Conservation (phyloP, 2,888 invertebrate species). For the Spisula subtruncata region DNA sequence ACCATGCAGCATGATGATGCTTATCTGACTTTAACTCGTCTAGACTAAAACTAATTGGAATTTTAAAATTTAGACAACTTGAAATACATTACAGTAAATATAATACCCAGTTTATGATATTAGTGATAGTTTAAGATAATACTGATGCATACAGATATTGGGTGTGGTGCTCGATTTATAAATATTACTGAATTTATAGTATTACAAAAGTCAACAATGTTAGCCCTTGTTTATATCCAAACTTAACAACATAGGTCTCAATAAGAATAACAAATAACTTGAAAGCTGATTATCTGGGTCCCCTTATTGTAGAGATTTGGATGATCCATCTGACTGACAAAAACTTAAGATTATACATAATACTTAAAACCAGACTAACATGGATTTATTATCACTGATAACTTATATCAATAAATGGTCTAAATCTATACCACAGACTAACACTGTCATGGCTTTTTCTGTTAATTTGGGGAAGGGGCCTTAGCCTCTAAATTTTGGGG, state of each 20-base stretch:
- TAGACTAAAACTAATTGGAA: background rate
- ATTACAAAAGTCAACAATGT: background rate
- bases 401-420: background rate
- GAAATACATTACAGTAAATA: background rate
- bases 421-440: background rate
- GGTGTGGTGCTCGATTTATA: constrained; percentile 9
- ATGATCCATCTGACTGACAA: background rate
- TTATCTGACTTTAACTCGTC: background rate
- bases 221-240: background rate
- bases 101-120: background rate
- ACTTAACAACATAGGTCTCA: constrained; percentile 3
- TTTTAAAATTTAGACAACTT: background rate
- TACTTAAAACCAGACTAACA: constrained; percentile 2
- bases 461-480: too few species aligned
- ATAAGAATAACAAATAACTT: background rate
- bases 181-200: background rate
- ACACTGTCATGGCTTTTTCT: too few species aligned
- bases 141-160: background rate
- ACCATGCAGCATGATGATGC: too few species aligned
- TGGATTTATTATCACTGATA: background rate
- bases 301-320: background rate
- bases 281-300: background rate
- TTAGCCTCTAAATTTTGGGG: too few species aligned
- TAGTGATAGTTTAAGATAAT: background rate
- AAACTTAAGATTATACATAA: constrained; percentile 4